phyloP scores from a whole-genome alignment of 2,797 vertebrate species.

The Adelosebastes latens region DNA sequence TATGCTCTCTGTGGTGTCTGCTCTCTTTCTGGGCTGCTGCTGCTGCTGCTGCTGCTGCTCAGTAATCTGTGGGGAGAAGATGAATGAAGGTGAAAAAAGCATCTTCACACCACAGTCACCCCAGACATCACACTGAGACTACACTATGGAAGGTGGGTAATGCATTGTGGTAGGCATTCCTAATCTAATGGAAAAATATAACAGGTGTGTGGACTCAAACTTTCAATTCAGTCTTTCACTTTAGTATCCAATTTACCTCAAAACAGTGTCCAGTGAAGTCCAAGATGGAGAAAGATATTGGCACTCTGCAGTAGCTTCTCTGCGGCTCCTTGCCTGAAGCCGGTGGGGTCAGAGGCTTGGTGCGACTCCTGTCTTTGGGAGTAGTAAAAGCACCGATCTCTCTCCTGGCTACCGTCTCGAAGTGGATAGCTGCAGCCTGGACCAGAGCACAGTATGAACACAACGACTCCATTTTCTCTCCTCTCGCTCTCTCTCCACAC shows the following conservation, averaged over 20 bases:
- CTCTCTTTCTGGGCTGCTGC: slow-evolving; percentile 29
- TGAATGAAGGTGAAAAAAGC: not conserved
- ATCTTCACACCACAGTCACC: not conserved
- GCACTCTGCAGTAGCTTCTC: slow-evolving; percentile 78
- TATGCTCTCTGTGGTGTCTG: slow-evolving; percentile 43
- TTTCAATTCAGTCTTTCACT: not conserved
- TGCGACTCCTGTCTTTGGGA: slow-evolving; percentile 54
- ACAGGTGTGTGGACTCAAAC: not conserved
- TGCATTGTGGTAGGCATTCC: not conserved
- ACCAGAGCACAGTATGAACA: slow-evolving; percentile 10
- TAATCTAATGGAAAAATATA: not conserved
- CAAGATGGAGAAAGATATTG: slow-evolving; percentile 84
- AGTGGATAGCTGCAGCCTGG: slow-evolving; percentile 87
- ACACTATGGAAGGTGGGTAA: not conserved
- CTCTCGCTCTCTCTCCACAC: not conserved
- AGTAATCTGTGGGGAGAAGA: slow-evolving; percentile 38
- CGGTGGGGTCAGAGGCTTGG: slow-evolving; percentile 76
- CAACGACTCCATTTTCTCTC: not conserved
- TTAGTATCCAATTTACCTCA: slow-evolving; percentile 73
- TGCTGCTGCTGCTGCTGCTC: slow-evolving; percentile 24
- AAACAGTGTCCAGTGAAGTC: slow-evolving; percentile 88
- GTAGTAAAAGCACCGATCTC: slow-evolving; percentile 84
- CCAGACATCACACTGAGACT: not conserved
- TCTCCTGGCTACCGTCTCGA: slow-evolving; percentile 87
- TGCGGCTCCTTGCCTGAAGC: slow-evolving; percentile 66